These are phyloP conservation scores for Acrobasis suavella DNA, from an alignment of 2,888 invertebrate genomes.

Conservation along the genomic window DNA sequence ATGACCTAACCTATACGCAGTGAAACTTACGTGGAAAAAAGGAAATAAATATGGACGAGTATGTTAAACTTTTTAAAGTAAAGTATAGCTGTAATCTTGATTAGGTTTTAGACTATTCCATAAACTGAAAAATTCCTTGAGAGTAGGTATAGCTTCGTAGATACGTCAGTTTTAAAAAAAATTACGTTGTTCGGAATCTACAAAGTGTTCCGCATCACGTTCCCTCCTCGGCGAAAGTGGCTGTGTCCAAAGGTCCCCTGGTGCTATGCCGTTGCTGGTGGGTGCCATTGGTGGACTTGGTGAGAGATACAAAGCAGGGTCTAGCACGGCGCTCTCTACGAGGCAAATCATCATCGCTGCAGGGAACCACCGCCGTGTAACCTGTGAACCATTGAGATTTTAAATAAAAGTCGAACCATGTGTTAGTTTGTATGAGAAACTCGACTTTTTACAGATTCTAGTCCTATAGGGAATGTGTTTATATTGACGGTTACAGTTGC, in stretches of 20 bases:
- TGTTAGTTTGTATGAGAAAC: no score
- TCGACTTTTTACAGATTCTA: no score
- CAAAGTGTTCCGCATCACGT: conserved; percentile 26
- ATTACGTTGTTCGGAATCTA: not conserved
- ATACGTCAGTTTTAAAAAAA: not conserved
- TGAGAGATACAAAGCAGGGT: conserved; percentile 64
- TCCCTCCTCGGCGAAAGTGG: conserved; percentile 34
- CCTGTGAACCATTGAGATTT: not conserved
- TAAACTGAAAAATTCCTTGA: no score
- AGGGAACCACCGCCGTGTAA: conserved; percentile 20
- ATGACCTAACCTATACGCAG: no score
- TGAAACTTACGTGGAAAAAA: no score
- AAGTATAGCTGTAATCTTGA: no score
- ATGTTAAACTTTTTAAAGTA: not conserved
- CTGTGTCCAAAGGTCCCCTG: conserved; percentile 48
- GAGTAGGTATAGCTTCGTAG: no score
- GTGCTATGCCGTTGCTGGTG: conserved; percentile 34
- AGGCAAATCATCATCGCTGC: conserved; percentile 32
- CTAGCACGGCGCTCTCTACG: conserved; percentile 51
- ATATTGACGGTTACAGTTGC: no score
- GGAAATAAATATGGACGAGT: not conserved
- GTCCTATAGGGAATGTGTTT: no score
- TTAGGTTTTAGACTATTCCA: no score
- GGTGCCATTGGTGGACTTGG: conserved; percentile 63
- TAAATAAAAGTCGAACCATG: no score